Percentiles rank a stretch among this genome's conserved stretches.
Evolutionary conservation across 2,113 vertebrate genomes (phyloP).

Genomic region (Sander lucioperca): DNA sequence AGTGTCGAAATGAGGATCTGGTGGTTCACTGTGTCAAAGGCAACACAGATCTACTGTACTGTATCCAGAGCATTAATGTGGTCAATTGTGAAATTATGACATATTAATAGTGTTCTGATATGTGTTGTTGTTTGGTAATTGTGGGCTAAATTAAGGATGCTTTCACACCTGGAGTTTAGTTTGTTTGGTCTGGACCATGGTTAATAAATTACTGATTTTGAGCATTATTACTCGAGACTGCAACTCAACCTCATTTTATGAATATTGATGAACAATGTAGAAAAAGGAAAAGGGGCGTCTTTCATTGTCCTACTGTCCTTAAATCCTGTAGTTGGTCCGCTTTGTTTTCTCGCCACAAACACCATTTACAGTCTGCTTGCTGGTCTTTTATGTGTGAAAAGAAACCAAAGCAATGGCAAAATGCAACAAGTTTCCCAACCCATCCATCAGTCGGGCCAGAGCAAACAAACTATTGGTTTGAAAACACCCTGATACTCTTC

Average conservation of each 20-base stretch:
- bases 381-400: background rate
- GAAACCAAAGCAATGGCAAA: background rate
- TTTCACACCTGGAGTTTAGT: background rate
- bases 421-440: no score
- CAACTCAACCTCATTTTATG: no score
- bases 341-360: no score
- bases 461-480: background rate
- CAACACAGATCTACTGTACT: background rate
- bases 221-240: background rate
- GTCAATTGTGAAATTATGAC: background rate
- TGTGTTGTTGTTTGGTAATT: background rate
- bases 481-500: no score
- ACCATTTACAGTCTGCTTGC: no score
- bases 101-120: background rate
- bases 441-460: background rate
- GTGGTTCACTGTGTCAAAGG: no score
- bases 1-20: no score
- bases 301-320: no score
- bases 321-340: no score
- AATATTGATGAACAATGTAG: no score
- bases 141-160: background rate
- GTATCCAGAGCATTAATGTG: background rate
- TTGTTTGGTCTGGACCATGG: background rate
- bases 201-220: background rate
- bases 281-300: no score